phyloP scores from a whole-genome alignment of 2,797 vertebrate genomes.

The Rhinoraja longicauda region DNA sequence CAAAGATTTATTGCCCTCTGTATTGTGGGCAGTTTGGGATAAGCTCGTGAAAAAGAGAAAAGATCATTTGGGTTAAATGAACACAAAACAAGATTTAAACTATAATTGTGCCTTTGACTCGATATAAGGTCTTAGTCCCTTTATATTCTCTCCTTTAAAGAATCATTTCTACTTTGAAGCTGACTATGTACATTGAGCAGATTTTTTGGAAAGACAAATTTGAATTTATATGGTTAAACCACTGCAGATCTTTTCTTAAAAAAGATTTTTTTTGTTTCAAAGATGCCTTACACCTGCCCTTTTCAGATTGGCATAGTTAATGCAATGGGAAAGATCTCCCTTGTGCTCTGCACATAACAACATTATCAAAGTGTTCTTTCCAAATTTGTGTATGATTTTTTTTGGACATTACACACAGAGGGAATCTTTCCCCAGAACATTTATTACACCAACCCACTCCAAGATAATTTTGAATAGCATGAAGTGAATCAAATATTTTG shows the following conservation, averaged over 20 bases:
- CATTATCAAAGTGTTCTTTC: neutral
- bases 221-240: neutral
- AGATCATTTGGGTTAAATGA: slow-evolving; percentile 50
- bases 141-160: neutral
- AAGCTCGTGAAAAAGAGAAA: slow-evolving; percentile 45
- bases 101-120: slow-evolving; percentile 29
- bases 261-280: neutral
- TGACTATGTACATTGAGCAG: neutral
- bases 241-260: neutral
- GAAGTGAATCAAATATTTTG: slow-evolving; percentile 12
- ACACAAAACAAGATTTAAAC: slow-evolving; percentile 42
- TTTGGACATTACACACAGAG: neutral
- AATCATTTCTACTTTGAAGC: neutral
- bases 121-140: neutral
- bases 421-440: slow-evolving; percentile 8
- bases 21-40: slow-evolving; percentile 48
- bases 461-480: neutral
- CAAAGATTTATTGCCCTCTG: slow-evolving; percentile 59
- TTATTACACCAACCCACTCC: neutral
- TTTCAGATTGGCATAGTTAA: neutral
- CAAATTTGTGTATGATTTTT: neutral
- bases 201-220: neutral
- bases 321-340: neutral
- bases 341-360: neutral
- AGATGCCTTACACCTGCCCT: neutral